Conservation (phyloP, 2,797 vertebrate genomes). For the Rhinella marina region DNA sequence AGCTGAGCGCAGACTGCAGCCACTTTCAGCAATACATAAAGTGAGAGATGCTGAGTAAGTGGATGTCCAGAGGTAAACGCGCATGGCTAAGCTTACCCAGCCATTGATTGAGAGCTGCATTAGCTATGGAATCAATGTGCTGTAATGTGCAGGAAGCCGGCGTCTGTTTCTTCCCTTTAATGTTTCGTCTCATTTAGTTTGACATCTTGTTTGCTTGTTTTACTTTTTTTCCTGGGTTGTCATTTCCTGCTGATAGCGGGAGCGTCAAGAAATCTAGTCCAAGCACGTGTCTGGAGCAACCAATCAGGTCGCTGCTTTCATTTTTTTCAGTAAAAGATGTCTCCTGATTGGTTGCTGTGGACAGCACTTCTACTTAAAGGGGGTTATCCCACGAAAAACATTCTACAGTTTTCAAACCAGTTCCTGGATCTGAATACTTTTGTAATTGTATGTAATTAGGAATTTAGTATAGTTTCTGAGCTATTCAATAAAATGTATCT, state of each 20-base stretch:
- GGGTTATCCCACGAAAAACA: neutral
- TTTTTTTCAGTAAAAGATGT: neutral
- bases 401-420: too few species aligned
- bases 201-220: slow-evolving; percentile 36
- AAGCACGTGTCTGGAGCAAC: neutral
- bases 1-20: slow-evolving; percentile 23
- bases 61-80: slow-evolving; percentile 29
- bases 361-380: neutral
- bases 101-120: slow-evolving; percentile 53
- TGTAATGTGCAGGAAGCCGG: slow-evolving; percentile 51
- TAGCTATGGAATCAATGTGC: slow-evolving; percentile 49
- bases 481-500: too few species aligned
- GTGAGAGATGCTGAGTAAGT: slow-evolving; percentile 55
- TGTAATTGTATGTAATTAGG: too few species aligned
- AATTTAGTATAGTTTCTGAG: too few species aligned
- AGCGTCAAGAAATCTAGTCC: neutral
- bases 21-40: slow-evolving; percentile 45
- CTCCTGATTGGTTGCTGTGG: neutral
- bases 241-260: neutral
- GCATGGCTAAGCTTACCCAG: slow-evolving; percentile 51
- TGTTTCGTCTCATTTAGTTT: slow-evolving; percentile 23
- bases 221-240: slow-evolving; percentile 2
- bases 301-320: too few species aligned
- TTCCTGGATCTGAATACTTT: too few species aligned
- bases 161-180: slow-evolving; percentile 17